phyloP scores from a whole-genome alignment of 1,140 invertebrate species.

The Micrasema minimum region DNA sequence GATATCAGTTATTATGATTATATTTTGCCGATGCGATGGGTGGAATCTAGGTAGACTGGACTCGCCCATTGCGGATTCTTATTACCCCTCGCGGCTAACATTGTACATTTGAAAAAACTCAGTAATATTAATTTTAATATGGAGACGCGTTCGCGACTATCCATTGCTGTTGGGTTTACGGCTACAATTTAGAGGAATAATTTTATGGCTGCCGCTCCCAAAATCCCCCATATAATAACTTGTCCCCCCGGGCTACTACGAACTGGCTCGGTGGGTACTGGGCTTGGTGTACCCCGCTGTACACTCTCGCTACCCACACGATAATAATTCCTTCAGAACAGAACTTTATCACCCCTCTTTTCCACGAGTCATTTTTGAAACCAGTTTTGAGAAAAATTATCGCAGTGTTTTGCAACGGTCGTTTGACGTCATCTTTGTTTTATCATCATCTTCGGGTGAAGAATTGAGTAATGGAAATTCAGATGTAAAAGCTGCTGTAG shows the following conservation, averaged over 20 bases:
- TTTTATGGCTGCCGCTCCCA: slow-evolving; percentile 5
- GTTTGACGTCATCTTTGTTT: too few species aligned
- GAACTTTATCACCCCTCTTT: not conserved
- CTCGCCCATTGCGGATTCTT: too few species aligned
- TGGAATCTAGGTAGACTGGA: too few species aligned
- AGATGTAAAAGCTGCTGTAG: too few species aligned
- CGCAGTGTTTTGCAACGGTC: slow-evolving; percentile 6
- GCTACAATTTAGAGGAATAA: slow-evolving; percentile 5
- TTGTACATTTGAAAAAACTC: too few species aligned
- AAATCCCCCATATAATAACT: not conserved
- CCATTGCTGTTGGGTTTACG: not conserved
- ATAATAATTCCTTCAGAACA: slow-evolving; percentile 6
- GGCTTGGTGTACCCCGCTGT: too few species aligned
- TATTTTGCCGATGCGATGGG: too few species aligned
- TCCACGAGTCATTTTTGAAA: slow-evolving; percentile 4
- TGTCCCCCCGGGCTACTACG: not conserved
- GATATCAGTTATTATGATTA: too few species aligned
- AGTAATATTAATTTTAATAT: too few species aligned
- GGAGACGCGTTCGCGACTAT: not conserved
- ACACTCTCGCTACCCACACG: slow-evolving; percentile 14
- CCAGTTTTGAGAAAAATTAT: slow-evolving; percentile 7
- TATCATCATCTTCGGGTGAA: too few species aligned
- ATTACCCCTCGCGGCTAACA: too few species aligned
- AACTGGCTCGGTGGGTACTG: not conserved
- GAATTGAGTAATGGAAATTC: too few species aligned